These are phyloP conservation scores for Rhinoraja longicauda DNA, from an alignment of 2,797 vertebrate species.

Conservation along the genomic window DNA sequence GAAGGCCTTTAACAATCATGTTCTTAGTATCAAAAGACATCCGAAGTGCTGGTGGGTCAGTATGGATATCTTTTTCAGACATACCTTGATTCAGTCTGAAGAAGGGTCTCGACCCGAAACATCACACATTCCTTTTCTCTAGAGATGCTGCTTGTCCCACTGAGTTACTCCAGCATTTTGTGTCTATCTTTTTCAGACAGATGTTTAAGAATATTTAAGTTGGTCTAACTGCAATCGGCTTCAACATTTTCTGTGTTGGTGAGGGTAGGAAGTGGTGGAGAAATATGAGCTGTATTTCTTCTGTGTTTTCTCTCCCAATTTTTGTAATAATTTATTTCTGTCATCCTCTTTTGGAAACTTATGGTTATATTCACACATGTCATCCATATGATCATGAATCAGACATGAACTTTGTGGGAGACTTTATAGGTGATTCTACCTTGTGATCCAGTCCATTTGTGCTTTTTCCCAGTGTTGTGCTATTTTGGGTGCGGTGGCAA, in stretches of 20 bases:
- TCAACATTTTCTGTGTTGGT: not conserved
- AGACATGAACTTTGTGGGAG: not conserved
- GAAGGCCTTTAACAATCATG: too few species aligned
- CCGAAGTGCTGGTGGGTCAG: too few species aligned
- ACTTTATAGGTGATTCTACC: not conserved
- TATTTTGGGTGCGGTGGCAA: not conserved
- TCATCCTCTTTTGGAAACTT: not conserved
- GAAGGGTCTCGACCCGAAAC: too few species aligned
- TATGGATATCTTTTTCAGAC: too few species aligned
- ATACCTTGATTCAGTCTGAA: too few species aligned
- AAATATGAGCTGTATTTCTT: not conserved
- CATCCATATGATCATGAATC: not conserved
- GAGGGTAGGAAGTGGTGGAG: too few species aligned
- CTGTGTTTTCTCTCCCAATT: not conserved
- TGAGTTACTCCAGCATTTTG: too few species aligned
- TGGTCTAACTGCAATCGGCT: not conserved
- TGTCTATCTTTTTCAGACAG: not conserved
- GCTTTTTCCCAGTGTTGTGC: not conserved
- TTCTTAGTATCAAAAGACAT: too few species aligned
- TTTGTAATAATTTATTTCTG: not conserved
- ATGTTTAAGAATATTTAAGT: not conserved
- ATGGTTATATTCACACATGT: not conserved
- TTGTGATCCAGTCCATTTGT: not conserved
- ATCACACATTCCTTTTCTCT: too few species aligned
- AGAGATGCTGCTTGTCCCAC: too few species aligned